Base-by-base conservation (phyloP, 2,888 invertebrate species). In the Troides aeacus region DNA sequence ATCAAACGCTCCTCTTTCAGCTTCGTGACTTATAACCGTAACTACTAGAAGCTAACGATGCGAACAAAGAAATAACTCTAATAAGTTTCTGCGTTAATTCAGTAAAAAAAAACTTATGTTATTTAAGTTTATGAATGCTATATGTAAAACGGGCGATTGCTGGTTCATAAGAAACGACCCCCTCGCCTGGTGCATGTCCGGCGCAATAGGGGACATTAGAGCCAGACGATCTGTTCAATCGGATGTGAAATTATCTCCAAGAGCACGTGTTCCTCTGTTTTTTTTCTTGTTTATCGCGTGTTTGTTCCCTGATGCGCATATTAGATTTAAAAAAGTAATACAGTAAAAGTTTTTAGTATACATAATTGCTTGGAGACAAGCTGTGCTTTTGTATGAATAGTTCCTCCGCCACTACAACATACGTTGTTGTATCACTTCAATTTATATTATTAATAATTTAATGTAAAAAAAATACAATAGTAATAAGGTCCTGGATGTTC, bases 241-340 rank as follows among this genome's bases (percentile, higher is more conserved):
- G 69, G 56, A 65, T 62, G 71, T 71, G 57, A 71, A 61, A 72
- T 72, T 69, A 61, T 73, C 61, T 62, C 57, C 18, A 30, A 1
- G 67, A 68, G 64, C 74, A 74, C 74, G 74, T 74, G 74, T 72
- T 70, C 60, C 24, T 8, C 4, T 46, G 46, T 56, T 70, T 69
- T 66, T 62, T 65, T 1, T 23, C 15, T 56, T 60, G 58, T 59
- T 50, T 24, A 23, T 24, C 30, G 17, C 30, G 2, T 50, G 12
- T 42, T 42, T 62, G 30, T 15, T 17, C 10, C 56, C 5, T 36
- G 63, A 30, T 17, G n/a, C 36, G 36, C 30, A 30, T 12, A 30
- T 36, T 63, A 63, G 24, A 62, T 50, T 15, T 50, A 39, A 39
- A 39, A 39, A 39, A 39, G 7, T 39, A 39, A 1, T 39, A 39